Base-by-base conservation (phyloP, 2,797 vertebrate genomes). In the Prunella strophiata region DNA sequence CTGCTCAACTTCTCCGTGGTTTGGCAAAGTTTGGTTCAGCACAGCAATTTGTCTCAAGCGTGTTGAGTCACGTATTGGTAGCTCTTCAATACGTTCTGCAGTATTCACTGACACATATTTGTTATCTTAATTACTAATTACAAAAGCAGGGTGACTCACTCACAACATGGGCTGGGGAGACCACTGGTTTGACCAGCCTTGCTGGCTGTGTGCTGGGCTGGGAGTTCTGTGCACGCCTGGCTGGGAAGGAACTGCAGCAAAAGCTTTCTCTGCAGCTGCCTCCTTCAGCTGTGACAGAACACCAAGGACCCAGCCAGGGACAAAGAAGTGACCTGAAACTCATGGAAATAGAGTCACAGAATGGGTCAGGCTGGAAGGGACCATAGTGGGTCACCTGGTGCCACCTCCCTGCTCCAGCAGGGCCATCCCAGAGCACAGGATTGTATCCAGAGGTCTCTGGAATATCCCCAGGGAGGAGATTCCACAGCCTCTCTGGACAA, bases 111-210 rank as follows among this genome's bases (percentile, higher is more conserved):
- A 87, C 83, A 85, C 14, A 7, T 23, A 62, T 79, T 76, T 84
- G 73, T 72, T 94, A 79, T 76, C 77, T 62, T 84, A 81, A 85
- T 81, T 88, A 62, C 51, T 78, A 55, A 93, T 89, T 81, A 63
- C 42, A 71, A 57, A 81, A 65, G 40, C 5, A 13, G 45, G 38
- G 29, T 71, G 85, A 76, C 52, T 95, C 77, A 58, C n/a, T 90
- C 2, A 47, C 50, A 71, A 40, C 50, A 23, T 5, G 32, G 63
- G 76, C 40, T 91, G 77, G 18, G 13, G 43, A 82, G 89, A 84
- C 74, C 91, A 73, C 79, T 65, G 77, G 67, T 91, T 82, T 81
- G 42, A 81, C 63, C 63, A 79, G 82, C 81, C 75, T 43, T 43
- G 59, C 51, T 20, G 11, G 29, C 54, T 38, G n/a, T 42, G 40